phyloP scores from a whole-genome alignment of 1,140 invertebrate species.

The Xylocopa sonorina region DNA sequence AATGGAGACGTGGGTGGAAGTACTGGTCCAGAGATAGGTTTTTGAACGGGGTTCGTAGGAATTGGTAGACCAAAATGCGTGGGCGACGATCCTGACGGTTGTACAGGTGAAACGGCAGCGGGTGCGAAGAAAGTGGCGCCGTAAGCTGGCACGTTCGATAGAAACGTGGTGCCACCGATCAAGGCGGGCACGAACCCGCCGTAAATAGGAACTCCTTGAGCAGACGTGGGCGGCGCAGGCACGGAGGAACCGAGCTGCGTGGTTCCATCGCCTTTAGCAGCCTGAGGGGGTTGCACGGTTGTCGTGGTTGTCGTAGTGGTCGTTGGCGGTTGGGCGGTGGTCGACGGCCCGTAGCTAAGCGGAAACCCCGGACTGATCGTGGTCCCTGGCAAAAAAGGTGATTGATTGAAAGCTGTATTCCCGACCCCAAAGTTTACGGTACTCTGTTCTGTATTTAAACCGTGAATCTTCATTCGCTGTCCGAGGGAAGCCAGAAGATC shows the following conservation, averaged over 20 bases:
- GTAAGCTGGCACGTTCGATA: slow-evolving; percentile 65
- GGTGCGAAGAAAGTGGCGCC: slow-evolving; percentile 52
- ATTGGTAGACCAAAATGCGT: slow-evolving; percentile 77
- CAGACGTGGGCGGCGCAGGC: slow-evolving; percentile 25
- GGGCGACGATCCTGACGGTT: slow-evolving; percentile 62
- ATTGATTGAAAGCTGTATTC: slow-evolving; percentile 58
- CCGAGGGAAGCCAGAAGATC: slow-evolving; percentile 59
- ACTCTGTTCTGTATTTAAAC: slow-evolving; percentile 34
- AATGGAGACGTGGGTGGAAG: not conserved
- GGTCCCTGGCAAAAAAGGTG: slow-evolving; percentile 61
- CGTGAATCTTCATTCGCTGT: slow-evolving; percentile 46
- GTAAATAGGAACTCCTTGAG: slow-evolving; percentile 61
- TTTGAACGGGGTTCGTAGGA: slow-evolving; percentile 52
- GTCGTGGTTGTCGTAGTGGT: slow-evolving; percentile 44
- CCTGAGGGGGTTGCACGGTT: slow-evolving; percentile 33
- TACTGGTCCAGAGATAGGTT: slow-evolving; percentile 13
- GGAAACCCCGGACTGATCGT: slow-evolving; percentile 52
- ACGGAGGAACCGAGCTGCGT: slow-evolving; percentile 37
- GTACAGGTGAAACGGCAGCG: slow-evolving; percentile 49
- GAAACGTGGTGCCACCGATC: slow-evolving; percentile 57
- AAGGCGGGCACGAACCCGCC: slow-evolving; percentile 69
- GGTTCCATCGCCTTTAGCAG: slow-evolving; percentile 41
- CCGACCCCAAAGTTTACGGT: slow-evolving; percentile 16
- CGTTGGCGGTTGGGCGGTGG: slow-evolving; percentile 45
- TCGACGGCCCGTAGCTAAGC: slow-evolving; percentile 63